Evolutionary conservation across 2,888 invertebrate genomes (phyloP).

Genomic region (Xestia sexstrigata): DNA sequence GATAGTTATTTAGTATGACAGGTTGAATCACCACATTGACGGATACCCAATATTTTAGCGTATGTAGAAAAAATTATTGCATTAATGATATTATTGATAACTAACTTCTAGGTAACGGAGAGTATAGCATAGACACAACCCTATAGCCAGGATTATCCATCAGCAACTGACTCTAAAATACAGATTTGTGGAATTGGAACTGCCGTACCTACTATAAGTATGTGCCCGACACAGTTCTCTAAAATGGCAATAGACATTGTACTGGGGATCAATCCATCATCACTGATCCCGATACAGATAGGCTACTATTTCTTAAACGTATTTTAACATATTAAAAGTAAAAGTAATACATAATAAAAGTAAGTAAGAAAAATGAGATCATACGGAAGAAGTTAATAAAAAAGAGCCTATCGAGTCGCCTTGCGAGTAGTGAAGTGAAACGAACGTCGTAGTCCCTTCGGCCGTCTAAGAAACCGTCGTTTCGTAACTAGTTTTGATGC

Average conservation of each 20-base stretch:
- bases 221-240: neutral
- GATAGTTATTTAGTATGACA: neutral
- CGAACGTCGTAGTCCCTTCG: too few relatives aligned
- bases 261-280: neutral
- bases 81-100: neutral
- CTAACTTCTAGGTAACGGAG: neutral
- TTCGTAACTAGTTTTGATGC: too few relatives aligned
- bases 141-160: neutral
- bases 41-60: neutral
- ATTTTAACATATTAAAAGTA: too few relatives aligned
- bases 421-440: neutral
- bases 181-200: neutral
- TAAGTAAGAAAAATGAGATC: too few relatives aligned
- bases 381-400: too few relatives aligned
- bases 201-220: neutral
- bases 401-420: neutral
- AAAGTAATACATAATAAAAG: too few relatives aligned
- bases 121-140: neutral
- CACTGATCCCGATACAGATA: neutral
- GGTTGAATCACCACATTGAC: too few relatives aligned
- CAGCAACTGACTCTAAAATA: neutral
- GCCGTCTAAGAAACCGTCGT: too few relatives aligned
- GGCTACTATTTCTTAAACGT: too few relatives aligned
- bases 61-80: neutral
- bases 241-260: neutral